Percentiles rank a stretch among this genome's conserved stretches.
These are phyloP conservation scores for Megaceryle maxima DNA, from an alignment of 2,113 vertebrate genomes.

Conservation along the genomic window DNA sequence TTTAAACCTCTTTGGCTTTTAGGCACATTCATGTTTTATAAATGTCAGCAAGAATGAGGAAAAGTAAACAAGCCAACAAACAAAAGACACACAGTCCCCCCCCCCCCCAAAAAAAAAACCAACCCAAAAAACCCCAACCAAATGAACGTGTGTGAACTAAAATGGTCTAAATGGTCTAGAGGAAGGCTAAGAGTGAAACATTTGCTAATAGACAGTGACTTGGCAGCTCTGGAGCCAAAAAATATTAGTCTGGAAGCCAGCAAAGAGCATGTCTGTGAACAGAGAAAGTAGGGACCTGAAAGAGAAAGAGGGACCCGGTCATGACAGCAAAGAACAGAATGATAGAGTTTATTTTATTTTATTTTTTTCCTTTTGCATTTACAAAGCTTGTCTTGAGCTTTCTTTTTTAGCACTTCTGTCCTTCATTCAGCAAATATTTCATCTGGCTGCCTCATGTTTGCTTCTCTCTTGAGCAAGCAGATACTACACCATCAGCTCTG, in stretches of 20 bases:
- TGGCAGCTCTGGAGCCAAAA: neutral
- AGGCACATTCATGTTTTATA: neutral
- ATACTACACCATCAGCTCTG: neutral
- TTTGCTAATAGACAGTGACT: neutral
- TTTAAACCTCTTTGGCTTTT: neutral
- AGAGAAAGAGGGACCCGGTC: neutral
- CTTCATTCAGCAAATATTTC: slow-evolving; percentile 3
- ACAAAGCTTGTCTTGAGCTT: neutral
- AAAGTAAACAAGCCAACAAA: neutral
- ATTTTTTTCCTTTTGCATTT: neutral
- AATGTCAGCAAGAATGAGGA: neutral
- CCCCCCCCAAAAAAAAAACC: neutral
- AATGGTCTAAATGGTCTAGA: neutral
- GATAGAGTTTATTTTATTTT: neutral
- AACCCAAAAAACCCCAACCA: neutral
- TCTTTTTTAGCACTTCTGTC: neutral
- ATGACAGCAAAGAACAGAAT: neutral
- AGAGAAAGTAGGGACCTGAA: neutral
- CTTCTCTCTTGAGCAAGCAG: neutral
- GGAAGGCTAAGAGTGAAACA: neutral
- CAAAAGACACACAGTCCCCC: too few species aligned
- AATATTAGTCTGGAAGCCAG: neutral
- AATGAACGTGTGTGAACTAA: neutral
- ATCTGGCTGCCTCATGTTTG: neutral
- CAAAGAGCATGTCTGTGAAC: neutral